Evolutionary conservation across 2,888 invertebrate genomes (phyloP), one percentile per base, ranked within the genome.

Genomic region (Aethes cnicana): DNA sequence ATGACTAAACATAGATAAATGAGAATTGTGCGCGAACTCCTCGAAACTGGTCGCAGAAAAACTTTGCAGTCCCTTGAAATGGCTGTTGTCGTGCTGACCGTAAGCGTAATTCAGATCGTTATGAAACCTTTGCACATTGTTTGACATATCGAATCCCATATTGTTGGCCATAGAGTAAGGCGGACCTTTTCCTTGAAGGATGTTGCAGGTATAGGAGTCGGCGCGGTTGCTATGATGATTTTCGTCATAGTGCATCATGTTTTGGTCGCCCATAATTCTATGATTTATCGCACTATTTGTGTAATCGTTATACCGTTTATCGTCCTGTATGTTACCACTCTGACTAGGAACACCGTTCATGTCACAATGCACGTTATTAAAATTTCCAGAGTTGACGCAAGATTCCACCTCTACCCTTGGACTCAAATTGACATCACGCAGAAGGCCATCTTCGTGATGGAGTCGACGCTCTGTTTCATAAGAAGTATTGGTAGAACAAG

Each of bases 321-420:
- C 68, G 33, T 70, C 72, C 56, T 72, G 73, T 44, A 72, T 62
- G 44, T 44, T 59, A 53, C 53, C 68, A 46, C 56, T 69, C 56
- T 74, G 76, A 28, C 57, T 47, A 49, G 58, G 47, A 25, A 69
- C 33, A 56, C 63, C 77, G 58, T 72, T 91, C 54, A 91, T 86
- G 61, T 93, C 92, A 73, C 93, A 94, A 71, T 94, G 94, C 41
- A 94, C 86, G 73, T 93, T 93, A 59, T 92, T 92, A 68, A 93
- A 94, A 72, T 91, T 93, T 17, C 93, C 92, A 53, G 91, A 81
- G 71, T 92, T 92, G 12, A 93, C 91, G 73, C 93, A 93, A 32
- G 92, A 91, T 72, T 92, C 93, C 49, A 92, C 91, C 72, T 92
- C 92, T 36, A 92, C 82, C 65, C 91, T 89, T 20, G 91, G 90